Conservation (phyloP, 1,140 invertebrate species). For the Papilio polytes region DNA sequence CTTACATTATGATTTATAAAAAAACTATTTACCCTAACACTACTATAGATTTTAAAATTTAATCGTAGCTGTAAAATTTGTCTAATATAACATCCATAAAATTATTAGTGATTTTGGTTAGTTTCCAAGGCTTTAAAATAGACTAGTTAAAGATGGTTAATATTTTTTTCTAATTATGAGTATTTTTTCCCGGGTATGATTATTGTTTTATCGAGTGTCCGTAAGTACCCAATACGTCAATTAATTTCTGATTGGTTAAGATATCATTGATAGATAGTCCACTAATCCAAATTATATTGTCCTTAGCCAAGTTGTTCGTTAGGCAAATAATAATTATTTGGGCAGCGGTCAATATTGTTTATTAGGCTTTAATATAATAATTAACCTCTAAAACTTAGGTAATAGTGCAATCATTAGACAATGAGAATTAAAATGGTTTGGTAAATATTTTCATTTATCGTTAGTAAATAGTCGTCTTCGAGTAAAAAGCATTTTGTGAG, state of each 20-base stretch:
- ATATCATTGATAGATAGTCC: background rate
- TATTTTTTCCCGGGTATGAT: background rate
- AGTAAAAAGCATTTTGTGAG: too few species aligned
- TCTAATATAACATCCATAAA: too few species aligned
- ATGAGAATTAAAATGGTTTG: too few species aligned
- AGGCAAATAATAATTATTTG: background rate
- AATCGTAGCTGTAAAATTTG: too few species aligned
- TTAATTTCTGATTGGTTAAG: conserved; percentile 18
- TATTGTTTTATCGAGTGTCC: background rate
- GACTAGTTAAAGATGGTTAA: background rate
- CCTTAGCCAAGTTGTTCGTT: background rate
- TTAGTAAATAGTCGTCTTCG: too few species aligned
- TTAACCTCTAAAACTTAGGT: background rate
- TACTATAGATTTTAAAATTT: too few species aligned
- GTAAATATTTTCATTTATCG: too few species aligned
- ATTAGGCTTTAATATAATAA: background rate
- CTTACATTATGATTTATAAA: background rate
- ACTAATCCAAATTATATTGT: background rate
- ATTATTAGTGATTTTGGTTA: too few species aligned
- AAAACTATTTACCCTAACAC: background rate
- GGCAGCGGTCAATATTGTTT: background rate
- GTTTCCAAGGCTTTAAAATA: too few species aligned
- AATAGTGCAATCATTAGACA: too few species aligned
- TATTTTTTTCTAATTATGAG: background rate
- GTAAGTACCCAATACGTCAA: conserved; percentile 18